These are phyloP conservation scores for Oscheius myriophilus DNA, from an alignment of 2,888 invertebrate species.

Conservation along the genomic window DNA sequence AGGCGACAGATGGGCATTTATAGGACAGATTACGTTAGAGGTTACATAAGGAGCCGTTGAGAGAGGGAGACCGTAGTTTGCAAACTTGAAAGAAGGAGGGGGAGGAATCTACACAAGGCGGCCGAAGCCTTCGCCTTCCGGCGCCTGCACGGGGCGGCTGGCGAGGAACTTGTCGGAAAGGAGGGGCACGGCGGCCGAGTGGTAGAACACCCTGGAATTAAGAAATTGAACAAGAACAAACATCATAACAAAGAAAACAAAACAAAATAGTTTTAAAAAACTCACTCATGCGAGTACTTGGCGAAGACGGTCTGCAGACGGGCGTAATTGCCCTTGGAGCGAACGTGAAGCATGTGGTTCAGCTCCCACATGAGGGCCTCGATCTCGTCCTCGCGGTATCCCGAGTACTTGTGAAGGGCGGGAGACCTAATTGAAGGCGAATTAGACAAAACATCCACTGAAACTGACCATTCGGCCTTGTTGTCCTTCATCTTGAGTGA, in stretches of 20 bases:
- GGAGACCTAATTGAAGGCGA: slow-evolving; percentile 41
- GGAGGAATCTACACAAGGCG: too few relatives aligned
- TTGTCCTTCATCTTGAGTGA: slow-evolving; percentile 81
- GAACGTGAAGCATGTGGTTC: slow-evolving; percentile 61
- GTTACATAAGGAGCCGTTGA: neutral
- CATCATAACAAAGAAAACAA: slow-evolving; percentile 21
- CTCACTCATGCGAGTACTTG: slow-evolving; percentile 67
- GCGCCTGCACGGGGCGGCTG: slow-evolving; percentile 8
- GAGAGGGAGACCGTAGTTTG: too few relatives aligned
- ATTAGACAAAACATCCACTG: neutral
- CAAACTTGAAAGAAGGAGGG: neutral
- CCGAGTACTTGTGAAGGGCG: slow-evolving; percentile 63
- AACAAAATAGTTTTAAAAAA: too few relatives aligned
- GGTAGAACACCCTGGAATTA: slow-evolving; percentile 50
- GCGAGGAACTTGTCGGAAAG: slow-evolving; percentile 17
- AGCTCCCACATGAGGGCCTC: slow-evolving; percentile 58
- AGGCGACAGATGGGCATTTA: too few relatives aligned
- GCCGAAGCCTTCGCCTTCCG: slow-evolving; percentile 4
- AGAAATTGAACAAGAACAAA: neutral
- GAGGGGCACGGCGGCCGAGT: slow-evolving; percentile 38
- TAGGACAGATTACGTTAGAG: neutral
- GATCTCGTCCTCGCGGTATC: slow-evolving; percentile 56
- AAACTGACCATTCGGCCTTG: slow-evolving; percentile 51
- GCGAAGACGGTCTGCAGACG: slow-evolving; percentile 50
- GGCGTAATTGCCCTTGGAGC: slow-evolving; percentile 24